These are phyloP conservation scores for Shinisaurus crocodilurus DNA, from an alignment of 2,113 vertebrate genomes.

Conservation along the genomic window DNA sequence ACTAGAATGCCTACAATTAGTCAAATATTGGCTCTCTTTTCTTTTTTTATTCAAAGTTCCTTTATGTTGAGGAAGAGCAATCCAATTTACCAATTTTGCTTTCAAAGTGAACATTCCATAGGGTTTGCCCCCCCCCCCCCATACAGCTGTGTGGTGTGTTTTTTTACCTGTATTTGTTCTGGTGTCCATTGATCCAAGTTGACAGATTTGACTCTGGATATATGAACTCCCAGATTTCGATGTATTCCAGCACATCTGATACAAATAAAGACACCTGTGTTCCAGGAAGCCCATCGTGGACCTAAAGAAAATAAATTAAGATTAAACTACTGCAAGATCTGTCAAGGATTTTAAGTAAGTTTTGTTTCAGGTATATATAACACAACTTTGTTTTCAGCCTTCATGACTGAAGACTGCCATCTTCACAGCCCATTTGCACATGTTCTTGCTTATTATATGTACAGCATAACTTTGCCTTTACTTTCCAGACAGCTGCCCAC, in stretches of 20 bases:
- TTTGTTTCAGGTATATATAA: not conserved
- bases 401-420: not conserved
- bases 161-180: slow-evolving; percentile 95
- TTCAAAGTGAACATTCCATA: slow-evolving; percentile 1
- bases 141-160: slow-evolving; percentile 14
- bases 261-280: slow-evolving; percentile 98
- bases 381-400: not conserved
- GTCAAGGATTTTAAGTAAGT: not conserved
- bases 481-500: not conserved
- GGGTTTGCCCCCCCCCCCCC: not conserved
- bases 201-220: slow-evolving; percentile 98
- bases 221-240: slow-evolving; percentile 98
- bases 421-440: not conserved
- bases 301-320: slow-evolving; percentile 75
- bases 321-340: not conserved
- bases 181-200: slow-evolving; percentile 98
- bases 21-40: not conserved
- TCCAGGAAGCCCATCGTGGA: slow-evolving; percentile 99
- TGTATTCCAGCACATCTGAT: slow-evolving; percentile 99
- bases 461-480: not conserved
- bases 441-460: not conserved
- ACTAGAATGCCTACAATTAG: not conserved
- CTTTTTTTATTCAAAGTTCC: not conserved
- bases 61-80: not conserved
- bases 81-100: not conserved